Evolutionary conservation across 2,888 invertebrate genomes (phyloP), one percentile per base, ranked within the genome.

Genomic region (Ptilodon capucinus): DNA sequence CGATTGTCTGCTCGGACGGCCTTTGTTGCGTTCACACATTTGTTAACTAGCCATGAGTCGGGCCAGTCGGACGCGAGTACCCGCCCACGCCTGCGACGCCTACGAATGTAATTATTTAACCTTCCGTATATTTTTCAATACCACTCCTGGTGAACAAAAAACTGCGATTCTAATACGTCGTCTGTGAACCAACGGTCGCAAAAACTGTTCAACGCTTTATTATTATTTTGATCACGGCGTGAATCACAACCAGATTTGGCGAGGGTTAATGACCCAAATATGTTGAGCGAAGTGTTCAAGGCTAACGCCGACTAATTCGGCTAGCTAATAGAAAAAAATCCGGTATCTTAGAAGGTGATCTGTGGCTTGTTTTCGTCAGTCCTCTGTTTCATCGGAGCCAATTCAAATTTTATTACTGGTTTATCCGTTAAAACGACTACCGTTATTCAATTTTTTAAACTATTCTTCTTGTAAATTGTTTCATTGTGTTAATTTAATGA

Each of bases 221-320:
- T 86, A 87, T 88, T 86, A 89, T 87, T 88, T 81, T 84, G 86
- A 81, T 85, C 85, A 82, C 79, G 76, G 68, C 71, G 86, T 91
- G 91, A 91, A 89, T 91, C 91, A 90, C 86, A 84, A 86, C 83
- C 83, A 86, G 87, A 90, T 87, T 90, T 83, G 86, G 84, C 75
- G 73, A 85, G 88, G 91, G 91, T 91, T 84, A 90, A 88, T 87
- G 88, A 90, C 91, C 91, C 75, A 87, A 88, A 89, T 89, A 81
- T 86, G 85, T 84, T 87, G 84, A 81, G 85, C 82, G 75, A 82
- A 86, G 76, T 84, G 76, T 84, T 87, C 91, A 91, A 91, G 91
- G 91, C 86, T 88, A 86, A 61, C 63, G 67, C 61, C 74, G 71
- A 83, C 80, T 82, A 81, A 87, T 85, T 86, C 76, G 79, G 79